These are phyloP conservation scores for Penaeus indicus DNA, from an alignment of 1,140 invertebrate genomes.

Conservation along the genomic window DNA sequence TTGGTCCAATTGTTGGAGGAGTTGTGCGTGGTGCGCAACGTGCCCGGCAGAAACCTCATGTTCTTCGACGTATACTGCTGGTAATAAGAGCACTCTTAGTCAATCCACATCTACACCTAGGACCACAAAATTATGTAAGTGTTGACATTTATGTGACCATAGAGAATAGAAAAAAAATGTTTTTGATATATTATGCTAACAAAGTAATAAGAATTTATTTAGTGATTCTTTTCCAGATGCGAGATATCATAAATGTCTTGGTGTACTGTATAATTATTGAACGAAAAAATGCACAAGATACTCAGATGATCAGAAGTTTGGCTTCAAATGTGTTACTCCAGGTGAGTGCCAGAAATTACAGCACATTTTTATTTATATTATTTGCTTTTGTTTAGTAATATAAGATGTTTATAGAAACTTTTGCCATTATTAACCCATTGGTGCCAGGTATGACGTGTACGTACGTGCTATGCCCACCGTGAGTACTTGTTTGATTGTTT, in stretches of 20 bases:
- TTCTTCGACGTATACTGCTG: conserved; percentile 58
- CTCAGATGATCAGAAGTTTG: conserved; percentile 60
- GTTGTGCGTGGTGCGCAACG: conserved; percentile 57
- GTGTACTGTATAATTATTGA: conserved; percentile 64
- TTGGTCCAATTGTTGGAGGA: conserved; percentile 58
- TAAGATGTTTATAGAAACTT: background rate
- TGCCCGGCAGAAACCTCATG: conserved; percentile 62
- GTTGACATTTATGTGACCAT: background rate
- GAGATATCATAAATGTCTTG: conserved; percentile 63
- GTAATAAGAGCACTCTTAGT: conserved; percentile 60
- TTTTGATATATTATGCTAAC: too few relatives aligned
- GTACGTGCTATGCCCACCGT: too few relatives aligned
- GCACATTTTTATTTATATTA: background rate
- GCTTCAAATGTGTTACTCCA: conserved; percentile 60
- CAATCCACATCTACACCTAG: conserved; percentile 59
- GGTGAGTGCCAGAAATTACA: conserved; percentile 19
- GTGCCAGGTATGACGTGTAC: too few relatives aligned
- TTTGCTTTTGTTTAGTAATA: background rate
- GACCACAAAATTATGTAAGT: conserved; percentile 65
- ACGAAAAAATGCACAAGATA: conserved; percentile 60
- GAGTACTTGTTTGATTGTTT: too few relatives aligned
- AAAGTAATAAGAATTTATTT: too few relatives aligned
- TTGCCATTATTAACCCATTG: too few relatives aligned
- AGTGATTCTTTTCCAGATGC: conserved; percentile 44
- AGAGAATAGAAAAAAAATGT: too few relatives aligned